Percentiles rank a stretch among this genome's conserved stretches.
phyloP scores from a whole-genome alignment of 2,797 vertebrate species.

The Pelochelys cantorii region DNA sequence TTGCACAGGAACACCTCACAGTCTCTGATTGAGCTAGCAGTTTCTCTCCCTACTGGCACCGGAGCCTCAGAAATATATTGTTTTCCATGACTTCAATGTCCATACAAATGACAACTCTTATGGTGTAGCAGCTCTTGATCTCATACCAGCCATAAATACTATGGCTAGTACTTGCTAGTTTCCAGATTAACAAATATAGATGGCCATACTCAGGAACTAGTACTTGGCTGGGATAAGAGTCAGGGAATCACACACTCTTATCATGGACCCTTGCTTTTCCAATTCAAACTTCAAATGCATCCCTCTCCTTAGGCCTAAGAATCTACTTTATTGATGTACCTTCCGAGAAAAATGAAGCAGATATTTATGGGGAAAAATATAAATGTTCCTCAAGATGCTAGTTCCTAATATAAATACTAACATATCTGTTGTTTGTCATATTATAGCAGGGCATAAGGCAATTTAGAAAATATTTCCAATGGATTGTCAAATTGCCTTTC shows the following conservation, averaged over 20 bases:
- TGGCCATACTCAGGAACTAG: background rate
- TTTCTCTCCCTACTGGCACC: background rate
- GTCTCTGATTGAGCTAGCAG: background rate
- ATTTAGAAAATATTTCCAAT: background rate
- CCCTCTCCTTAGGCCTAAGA: background rate
- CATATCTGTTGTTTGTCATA: background rate
- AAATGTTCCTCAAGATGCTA: background rate
- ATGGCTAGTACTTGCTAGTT: background rate
- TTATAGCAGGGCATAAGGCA: background rate
- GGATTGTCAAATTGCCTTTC: background rate
- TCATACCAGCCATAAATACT: background rate
- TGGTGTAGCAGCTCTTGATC: background rate
- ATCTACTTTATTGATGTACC: background rate
- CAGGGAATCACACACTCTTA: background rate
- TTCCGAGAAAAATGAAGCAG: background rate
- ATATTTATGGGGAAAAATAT: background rate
- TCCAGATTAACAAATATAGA: background rate
- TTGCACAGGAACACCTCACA: background rate
- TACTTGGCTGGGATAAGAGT: background rate
- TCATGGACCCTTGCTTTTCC: background rate
- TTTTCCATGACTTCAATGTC: background rate
- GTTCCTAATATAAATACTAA: background rate
- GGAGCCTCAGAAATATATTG: background rate
- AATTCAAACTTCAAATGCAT: background rate
- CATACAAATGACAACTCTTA: background rate